These are phyloP conservation scores for Denticeps clupeoides DNA, from an alignment of 2,797 vertebrate species.

Conservation along the genomic window DNA sequence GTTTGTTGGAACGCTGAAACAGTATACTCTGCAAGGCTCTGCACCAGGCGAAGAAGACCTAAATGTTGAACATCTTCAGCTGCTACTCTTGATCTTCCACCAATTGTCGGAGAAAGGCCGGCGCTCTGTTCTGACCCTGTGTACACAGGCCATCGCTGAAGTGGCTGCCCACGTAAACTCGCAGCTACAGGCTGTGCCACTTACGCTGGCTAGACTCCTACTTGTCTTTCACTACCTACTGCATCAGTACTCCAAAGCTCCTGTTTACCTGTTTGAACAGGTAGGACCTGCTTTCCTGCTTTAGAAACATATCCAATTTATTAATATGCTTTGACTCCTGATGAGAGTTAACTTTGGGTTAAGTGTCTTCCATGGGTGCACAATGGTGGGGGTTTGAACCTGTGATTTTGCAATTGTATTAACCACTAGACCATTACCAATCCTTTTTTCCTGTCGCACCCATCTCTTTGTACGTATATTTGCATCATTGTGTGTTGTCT, in stretches of 20 bases:
- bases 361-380: no score
- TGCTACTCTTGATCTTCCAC: constrained; percentile 92
- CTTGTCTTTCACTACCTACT: constrained; percentile 90
- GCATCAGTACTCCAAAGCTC: constrained; percentile 87
- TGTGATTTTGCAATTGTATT: no score
- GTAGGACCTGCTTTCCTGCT: constrained; percentile 39
- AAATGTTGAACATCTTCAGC: constrained; percentile 91
- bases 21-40: constrained; percentile 77
- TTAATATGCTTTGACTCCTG: no score
- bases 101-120: constrained; percentile 85
- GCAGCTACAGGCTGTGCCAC: constrained; percentile 75
- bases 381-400: no score
- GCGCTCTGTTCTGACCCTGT: constrained; percentile 64
- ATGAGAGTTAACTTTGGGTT: no score
- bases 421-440: no score
- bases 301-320: neutral
- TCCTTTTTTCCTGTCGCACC: no score
- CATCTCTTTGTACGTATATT: no score
- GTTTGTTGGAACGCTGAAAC: constrained; percentile 88
- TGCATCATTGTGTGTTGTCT: no score
- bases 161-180: constrained; percentile 71
- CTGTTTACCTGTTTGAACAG: constrained; percentile 91
- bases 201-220: constrained; percentile 79
- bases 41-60: constrained; percentile 84
- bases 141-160: constrained; percentile 80